Conservation (phyloP, 2,113 vertebrate genomes). For the Solea solea region DNA sequence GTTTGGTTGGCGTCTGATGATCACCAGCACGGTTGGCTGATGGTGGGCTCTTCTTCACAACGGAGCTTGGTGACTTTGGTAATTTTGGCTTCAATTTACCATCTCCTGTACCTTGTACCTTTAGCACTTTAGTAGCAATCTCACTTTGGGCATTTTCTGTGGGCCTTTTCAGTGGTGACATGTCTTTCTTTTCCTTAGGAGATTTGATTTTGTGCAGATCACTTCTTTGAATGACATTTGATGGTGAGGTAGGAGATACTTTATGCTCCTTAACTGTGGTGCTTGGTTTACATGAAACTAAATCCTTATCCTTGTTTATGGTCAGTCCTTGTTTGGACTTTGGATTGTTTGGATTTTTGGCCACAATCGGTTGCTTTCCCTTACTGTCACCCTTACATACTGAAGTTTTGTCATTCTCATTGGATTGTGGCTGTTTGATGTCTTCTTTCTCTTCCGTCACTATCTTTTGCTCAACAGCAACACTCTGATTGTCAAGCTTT, state of each 20-base stretch:
- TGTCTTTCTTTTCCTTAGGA: constrained; percentile 70
- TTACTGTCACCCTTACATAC: constrained; percentile 47
- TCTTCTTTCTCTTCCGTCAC: constrained; percentile 28
- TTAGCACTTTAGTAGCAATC: constrained; percentile 86
- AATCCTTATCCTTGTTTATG: constrained; percentile 65
- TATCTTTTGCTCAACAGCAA: constrained; percentile 39
- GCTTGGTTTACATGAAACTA: constrained; percentile 54
- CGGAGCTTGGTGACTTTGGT: constrained; percentile 38
- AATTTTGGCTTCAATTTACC: constrained; percentile 60
- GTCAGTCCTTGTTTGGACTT: constrained; percentile 67
- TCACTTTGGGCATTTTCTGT: constrained; percentile 74
- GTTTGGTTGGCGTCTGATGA: constrained; percentile 57
- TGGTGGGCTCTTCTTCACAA: constrained; percentile 53
- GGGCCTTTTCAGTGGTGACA: constrained; percentile 82
- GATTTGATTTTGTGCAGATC: constrained; percentile 68
- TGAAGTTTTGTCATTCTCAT: constrained; percentile 36
- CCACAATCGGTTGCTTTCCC: constrained; percentile 48
- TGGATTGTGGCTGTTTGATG: constrained; percentile 35
- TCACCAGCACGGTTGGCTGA: constrained; percentile 50
- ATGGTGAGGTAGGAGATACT: constrained; percentile 40
- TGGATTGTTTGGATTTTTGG: constrained; percentile 41
- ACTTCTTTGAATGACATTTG: constrained; percentile 64
- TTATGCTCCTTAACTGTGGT: constrained; percentile 74
- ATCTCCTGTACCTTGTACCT: constrained; percentile 76
- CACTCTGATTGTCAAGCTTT: constrained; percentile 60